Evolutionary conservation across 2,797 vertebrate species (phyloP), one percentile per base, ranked within the genome.

Genomic region (Anabas testudineus): DNA sequence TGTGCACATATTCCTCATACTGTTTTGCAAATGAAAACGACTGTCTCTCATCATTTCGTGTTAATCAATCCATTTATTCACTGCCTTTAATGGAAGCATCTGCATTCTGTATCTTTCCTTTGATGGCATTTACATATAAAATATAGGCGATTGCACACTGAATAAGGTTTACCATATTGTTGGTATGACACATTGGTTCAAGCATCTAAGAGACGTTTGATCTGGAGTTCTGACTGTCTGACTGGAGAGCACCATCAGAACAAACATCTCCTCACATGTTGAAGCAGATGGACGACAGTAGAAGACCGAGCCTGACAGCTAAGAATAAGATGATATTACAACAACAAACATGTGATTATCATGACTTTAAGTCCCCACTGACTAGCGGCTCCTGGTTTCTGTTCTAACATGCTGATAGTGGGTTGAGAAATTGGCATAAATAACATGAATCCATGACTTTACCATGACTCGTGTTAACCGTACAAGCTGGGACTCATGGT

Each of bases 381-480:
- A 60, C 67, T 51, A 55, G 80, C 13, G 22, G 71, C 69, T 68
- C n/a, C 46, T 13, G 63, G 10, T 71, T 73, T 74, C 53, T 71
- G 64, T 19, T 73, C 64, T 5, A 67, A 78, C 82, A 82, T 81
- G 61, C 62, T 71, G 82, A 54, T 22, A 16, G 86, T 86, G 75
- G 84, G 84, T 19, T 76, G 84, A 81, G 22, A 80, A 78, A 26
- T 2, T 71, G 74, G 80, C 73, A 59, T 54, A 42, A 82, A 71
- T 58, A 74, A 53, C 48, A 16, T 7, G 3, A 70, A 64, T 66
- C 53, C 6, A 16, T 42, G 64, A 67, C 26, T 71, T 52, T 41
- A 47, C 26, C 41, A 2, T 71, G 57, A 60, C 28, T 56, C 36
- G 21, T 16, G 36, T 53, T 21, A 66, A 43, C 46, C 69, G 52